Conservation (phyloP, 64 coral and sea anemone species). For the Dendronephthya gigantea region DNA sequence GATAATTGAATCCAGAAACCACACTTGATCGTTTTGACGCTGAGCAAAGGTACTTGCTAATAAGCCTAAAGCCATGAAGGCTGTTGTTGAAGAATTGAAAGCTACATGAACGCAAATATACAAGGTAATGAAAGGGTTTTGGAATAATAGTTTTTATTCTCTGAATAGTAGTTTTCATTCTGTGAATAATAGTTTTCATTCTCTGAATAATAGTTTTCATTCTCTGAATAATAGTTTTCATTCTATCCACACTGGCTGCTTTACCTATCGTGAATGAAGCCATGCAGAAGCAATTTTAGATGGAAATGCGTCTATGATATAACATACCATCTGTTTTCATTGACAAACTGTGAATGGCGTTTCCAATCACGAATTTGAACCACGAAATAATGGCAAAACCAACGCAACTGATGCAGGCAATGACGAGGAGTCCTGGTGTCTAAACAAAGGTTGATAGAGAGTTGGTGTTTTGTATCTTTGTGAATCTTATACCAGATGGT, state of each 20-base stretch:
- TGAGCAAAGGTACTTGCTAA: conserved; percentile 22
- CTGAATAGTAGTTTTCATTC: too few relatives aligned
- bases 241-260: too few relatives aligned
- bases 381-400: conserved; percentile 22
- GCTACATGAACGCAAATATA: background rate
- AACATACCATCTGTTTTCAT: conserved; percentile 38
- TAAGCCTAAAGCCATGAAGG: conserved; percentile 30
- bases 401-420: conserved; percentile 18
- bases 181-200: too few relatives aligned
- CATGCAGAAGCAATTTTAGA: too few relatives aligned
- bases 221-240: too few relatives aligned
- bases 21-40: conserved; percentile 31
- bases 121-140: too few relatives aligned
- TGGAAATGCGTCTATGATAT: too few relatives aligned
- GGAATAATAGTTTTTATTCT: too few relatives aligned
- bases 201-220: too few relatives aligned
- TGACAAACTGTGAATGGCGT: conserved; percentile 34
- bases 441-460: background rate
- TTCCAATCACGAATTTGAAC: conserved; percentile 40
- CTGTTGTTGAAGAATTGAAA: conserved; percentile 37
- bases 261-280: too few relatives aligned
- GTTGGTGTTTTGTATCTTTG: background rate
- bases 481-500: too few relatives aligned
- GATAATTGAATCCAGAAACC: conserved; percentile 38
- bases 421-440: conserved; percentile 25